A percentile compares a stretch with the other conserved stretches of the same genome.
phyloP scores from a whole-genome alignment of 2,113 vertebrate species.

The Brevimyrus niger region DNA sequence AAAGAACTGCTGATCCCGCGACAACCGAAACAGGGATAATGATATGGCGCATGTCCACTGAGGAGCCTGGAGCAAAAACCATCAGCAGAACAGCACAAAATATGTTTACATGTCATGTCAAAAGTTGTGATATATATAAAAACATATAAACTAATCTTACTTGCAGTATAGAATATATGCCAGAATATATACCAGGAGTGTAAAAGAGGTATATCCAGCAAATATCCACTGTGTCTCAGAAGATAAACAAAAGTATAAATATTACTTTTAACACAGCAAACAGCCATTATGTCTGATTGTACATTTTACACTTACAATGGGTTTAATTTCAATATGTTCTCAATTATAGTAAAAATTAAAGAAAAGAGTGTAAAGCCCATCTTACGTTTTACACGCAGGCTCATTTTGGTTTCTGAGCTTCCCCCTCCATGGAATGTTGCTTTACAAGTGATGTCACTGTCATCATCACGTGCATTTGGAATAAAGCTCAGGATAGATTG shows the following conservation, averaged over 20 bases:
- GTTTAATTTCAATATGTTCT: background rate
- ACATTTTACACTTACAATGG: background rate
- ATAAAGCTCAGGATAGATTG: conserved; percentile 38
- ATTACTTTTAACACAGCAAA: background rate
- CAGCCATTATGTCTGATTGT: background rate
- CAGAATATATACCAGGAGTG: background rate
- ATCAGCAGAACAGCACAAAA: background rate
- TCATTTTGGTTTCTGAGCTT: rapidly evolving
- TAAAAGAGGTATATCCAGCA: background rate
- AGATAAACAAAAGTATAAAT: background rate
- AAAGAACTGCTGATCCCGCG: conserved; percentile 26
- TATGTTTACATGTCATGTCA: background rate
- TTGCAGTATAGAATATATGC: background rate
- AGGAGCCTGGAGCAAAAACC: background rate
- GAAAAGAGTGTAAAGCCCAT: background rate
- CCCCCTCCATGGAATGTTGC: background rate
- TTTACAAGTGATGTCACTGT: conserved; percentile 34
- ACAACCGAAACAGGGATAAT: conserved; percentile 43
- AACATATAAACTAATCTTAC: background rate
- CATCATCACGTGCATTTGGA: conserved; percentile 34
- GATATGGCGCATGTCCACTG: conserved; percentile 42
- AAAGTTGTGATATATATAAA: background rate
- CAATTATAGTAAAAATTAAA: background rate
- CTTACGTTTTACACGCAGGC: conserved; percentile 49
- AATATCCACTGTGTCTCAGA: background rate